Base-by-base conservation (phyloP, 2,888 invertebrate genomes). In the Andricus quercusramuli region DNA sequence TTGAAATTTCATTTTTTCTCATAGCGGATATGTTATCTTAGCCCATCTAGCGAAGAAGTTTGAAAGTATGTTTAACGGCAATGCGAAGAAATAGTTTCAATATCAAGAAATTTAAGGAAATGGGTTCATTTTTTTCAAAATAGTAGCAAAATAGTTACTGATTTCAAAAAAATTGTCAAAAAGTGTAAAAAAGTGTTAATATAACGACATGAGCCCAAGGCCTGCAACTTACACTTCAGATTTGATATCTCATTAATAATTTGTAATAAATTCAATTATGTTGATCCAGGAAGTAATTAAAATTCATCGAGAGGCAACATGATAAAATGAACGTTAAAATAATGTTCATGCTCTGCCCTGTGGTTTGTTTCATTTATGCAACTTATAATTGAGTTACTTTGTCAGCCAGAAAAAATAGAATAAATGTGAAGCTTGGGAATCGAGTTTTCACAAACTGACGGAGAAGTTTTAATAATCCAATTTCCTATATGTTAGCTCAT, bases 341-440 rank as follows among this genome's bases (percentile, higher is more conserved):
- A 51, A 22, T 70, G 51, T 51, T 20, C 29, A 29, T 70, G 25
- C 25, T 20, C 68, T 44, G 22, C 47, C 29, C 8, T 70, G 51
- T 70, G 51, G 29, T 29, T 70, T 32, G 70, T 70, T 62, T 62
- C 62, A n/a, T 62, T 62, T 62, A 51, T 9, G 44, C 17, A 70
- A 70, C 70, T 70, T 51, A 25, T 70, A 70, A 70, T 51, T 70
- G 51, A 70, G 51, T 70, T 70, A 70, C 20, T 51, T 51, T 70
- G 47, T 51, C 70, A 70, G 25, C 51, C 29, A 70, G 70, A 70
- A 51, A 70, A 70, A 51, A 70, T 15, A 70, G 20, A 20, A 70
- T 56, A 32, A 32, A 70, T 70, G 70, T 70, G 51, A 29, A 70
- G 29, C 70, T 70, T 51, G 70, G 51, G 51, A 70, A 32, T 70